phyloP scores from a whole-genome alignment of 2,888 invertebrate genomes.

The Callimorpha dominula region DNA sequence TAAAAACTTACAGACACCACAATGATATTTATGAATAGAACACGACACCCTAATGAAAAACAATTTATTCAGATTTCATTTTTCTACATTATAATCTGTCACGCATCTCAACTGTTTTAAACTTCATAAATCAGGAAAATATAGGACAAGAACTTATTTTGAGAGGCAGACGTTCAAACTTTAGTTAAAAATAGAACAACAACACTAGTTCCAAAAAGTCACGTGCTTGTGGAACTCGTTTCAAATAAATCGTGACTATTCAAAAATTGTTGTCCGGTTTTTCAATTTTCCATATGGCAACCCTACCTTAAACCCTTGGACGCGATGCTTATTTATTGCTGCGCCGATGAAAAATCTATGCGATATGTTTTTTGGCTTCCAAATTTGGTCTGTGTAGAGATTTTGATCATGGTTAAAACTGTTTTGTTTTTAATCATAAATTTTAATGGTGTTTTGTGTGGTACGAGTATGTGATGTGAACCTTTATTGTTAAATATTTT shows the following conservation, averaged over 20 bases:
- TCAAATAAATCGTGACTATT: conserved; percentile 7
- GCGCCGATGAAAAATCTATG: conserved; percentile 68
- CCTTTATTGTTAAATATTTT: no score
- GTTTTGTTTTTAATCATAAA: background rate
- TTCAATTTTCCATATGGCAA: conserved; percentile 56
- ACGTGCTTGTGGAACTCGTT: background rate
- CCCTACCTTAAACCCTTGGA: conserved; percentile 38
- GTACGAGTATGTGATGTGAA: background rate
- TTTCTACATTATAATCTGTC: no score
- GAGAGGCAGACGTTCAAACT: background rate
- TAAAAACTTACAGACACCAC: no score
- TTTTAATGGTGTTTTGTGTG: background rate
- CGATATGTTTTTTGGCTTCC: conserved; percentile 54
- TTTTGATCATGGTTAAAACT: conserved; percentile 3
- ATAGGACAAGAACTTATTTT: background rate
- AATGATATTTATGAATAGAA: no score
- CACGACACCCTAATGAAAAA: no score
- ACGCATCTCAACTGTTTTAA: no score
- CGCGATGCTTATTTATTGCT: conserved; percentile 66
- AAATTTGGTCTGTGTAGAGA: conserved; percentile 21
- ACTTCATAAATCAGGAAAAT: no score
- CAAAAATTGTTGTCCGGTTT: conserved; percentile 54
- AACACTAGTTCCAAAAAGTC: background rate
- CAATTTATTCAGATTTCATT: no score
- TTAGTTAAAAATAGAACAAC: background rate